phyloP scores from a whole-genome alignment of 2,113 vertebrate genomes.

The human (Homo sapiens) region GRCh38 chr17:65531501-65532000 shows the following conservation, averaged over 20 bases:
- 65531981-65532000: no score
- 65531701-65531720: constrained; percentile 75
- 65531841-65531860: constrained; percentile 91
- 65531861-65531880: constrained; percentile 89
- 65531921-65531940: not conserved
- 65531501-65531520: not conserved
- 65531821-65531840: constrained; percentile 89
- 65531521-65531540: fast-evolving
- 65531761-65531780: constrained; percentile 89
- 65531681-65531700: constrained; percentile 74
- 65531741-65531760: constrained; percentile 90
- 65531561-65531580: not conserved
- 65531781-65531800: constrained; percentile 93
- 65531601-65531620: constrained; percentile 60
- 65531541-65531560: not conserved
- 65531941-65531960: not conserved
- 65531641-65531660: constrained; percentile 81
- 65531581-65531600: constrained; percentile 40
- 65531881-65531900: not conserved
- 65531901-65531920: not conserved
- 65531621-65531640: constrained; percentile 75
- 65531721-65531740: constrained; percentile 76
- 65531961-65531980: not conserved
- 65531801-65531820: constrained; percentile 87
- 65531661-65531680: constrained; percentile 61